These are phyloP conservation scores for Melanerpes aurifrons DNA, from an alignment of 2,113 vertebrate genomes.

Conservation along the genomic window DNA sequence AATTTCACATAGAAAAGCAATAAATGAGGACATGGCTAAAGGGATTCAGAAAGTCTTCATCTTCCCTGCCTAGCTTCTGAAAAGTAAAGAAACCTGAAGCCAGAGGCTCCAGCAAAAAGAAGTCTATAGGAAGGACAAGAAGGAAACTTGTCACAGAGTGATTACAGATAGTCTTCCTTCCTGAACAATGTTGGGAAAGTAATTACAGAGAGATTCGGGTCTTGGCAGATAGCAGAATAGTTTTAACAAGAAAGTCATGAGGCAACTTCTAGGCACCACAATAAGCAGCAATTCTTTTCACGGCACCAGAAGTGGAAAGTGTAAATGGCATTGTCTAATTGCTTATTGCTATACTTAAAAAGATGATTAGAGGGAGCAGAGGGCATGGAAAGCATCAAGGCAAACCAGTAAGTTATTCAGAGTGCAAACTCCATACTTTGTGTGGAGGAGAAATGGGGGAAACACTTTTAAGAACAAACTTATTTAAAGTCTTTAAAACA, in stretches of 20 bases:
- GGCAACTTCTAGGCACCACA: neutral
- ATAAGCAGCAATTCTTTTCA: conserved; percentile 8
- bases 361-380: neutral
- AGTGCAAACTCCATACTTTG: neutral
- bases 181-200: conserved; percentile 9
- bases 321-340: conserved; percentile 12
- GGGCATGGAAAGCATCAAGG: neutral
- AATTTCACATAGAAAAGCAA: neutral
- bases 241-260: neutral
- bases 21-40: neutral
- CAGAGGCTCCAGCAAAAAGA: neutral
- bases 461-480: conserved; percentile 1
- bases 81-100: neutral
- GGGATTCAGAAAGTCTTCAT: neutral
- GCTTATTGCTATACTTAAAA: neutral
- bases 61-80: neutral
- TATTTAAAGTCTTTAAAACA: conserved; percentile 50
- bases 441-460: neutral
- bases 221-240: conserved; percentile 12
- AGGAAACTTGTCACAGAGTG: neutral
- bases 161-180: conserved; percentile 1
- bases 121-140: neutral
- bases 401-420: neutral
- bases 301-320: neutral
- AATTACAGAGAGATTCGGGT: conserved; percentile 34